Evolutionary conservation across 2,888 invertebrate species (phyloP).

Genomic region (Protonemura montana): DNA sequence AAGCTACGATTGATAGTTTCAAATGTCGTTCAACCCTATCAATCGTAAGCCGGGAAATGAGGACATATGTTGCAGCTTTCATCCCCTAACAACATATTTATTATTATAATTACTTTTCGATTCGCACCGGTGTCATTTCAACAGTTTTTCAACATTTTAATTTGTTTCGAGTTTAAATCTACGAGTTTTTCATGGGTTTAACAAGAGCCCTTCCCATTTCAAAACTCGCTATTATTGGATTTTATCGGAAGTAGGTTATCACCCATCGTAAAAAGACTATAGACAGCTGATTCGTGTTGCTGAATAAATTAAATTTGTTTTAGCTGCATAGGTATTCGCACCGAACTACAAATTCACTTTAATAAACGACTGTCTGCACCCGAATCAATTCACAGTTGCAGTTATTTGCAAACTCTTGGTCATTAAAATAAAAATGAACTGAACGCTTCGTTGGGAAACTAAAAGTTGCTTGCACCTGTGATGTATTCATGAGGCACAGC

Average conservation of each 20-base stretch:
- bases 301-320: background rate
- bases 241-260: conserved; percentile 1
- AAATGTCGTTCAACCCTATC: background rate
- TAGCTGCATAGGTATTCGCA: background rate
- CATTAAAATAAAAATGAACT: too few relatives aligned
- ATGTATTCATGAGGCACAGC: too few relatives aligned
- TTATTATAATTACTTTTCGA: background rate
- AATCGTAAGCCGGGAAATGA: background rate
- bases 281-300: background rate
- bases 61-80: background rate
- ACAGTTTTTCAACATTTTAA: background rate
- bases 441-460: too few relatives aligned
- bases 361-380: too few relatives aligned
- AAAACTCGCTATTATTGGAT: background rate
- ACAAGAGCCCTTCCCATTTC: background rate
- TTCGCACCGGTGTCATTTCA: background rate
- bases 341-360: too few relatives aligned
- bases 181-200: background rate
- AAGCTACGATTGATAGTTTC: background rate
- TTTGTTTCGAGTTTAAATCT: background rate
- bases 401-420: too few relatives aligned
- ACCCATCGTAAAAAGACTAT: background rate
- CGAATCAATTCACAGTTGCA: too few relatives aligned
- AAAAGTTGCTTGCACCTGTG: too few relatives aligned
- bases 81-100: background rate